Conservation (phyloP, 2,113 vertebrate genomes). For the Pavo muticus region DNA sequence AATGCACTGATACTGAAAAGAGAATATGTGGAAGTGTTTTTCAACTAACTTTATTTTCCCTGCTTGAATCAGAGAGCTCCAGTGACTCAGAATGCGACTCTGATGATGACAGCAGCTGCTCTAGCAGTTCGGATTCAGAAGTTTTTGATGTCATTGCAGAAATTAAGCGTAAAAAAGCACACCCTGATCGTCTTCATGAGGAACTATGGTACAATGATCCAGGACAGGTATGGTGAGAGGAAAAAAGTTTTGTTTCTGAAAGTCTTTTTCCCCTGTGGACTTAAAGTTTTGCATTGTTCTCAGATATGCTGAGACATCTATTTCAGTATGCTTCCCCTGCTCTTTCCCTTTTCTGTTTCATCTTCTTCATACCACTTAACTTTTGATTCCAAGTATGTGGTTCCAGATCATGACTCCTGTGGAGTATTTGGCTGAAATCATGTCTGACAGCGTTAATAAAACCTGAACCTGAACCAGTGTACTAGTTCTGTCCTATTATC, state of each 20-base stretch:
- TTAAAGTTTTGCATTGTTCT: background rate
- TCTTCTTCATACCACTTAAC: conserved; percentile 25
- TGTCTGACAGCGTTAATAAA: conserved; percentile 16
- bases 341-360: background rate
- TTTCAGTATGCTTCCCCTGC: background rate
- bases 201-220: conserved; percentile 99
- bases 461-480: background rate
- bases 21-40: background rate
- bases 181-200: conserved; percentile 96
- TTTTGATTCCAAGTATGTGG: background rate
- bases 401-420: conserved; percentile 4
- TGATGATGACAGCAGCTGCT: conserved; percentile 90
- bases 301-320: background rate
- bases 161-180: conserved; percentile 98
- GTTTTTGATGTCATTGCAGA: conserved; percentile 98
- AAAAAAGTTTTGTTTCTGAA: background rate
- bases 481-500: background rate
- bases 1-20: background rate
- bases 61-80: conserved; percentile 82
- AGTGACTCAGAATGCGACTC: conserved; percentile 96
- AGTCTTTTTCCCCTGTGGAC: background rate
- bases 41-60: background rate
- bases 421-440: conserved; percentile 28
- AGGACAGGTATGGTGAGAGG: conserved; percentile 85
- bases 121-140: conserved; percentile 93